Percentiles rank a stretch among this genome's conserved stretches.
phyloP scores from a whole-genome alignment of 1,140 invertebrate species.

The Cydia fagiglandana region DNA sequence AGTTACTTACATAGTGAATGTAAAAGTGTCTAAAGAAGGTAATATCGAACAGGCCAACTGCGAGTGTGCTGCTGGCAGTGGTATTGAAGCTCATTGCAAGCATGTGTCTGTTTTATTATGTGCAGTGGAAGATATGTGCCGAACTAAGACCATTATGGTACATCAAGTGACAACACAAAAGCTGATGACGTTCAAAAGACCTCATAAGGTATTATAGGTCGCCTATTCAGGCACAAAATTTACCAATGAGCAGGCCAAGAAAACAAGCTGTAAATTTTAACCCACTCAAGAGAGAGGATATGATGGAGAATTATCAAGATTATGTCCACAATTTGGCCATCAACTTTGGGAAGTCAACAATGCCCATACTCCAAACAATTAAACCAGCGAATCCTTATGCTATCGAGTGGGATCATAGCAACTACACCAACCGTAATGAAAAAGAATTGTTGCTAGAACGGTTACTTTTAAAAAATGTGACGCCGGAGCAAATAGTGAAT shows the following conservation, averaged over 20 bases:
- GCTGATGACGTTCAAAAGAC: slow-evolving; percentile 8
- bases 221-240: background rate
- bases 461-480: slow-evolving; percentile 10
- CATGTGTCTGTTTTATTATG: slow-evolving; percentile 33
- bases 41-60: background rate
- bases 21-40: background rate
- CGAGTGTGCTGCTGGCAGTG: slow-evolving; percentile 24
- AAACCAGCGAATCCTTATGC: slow-evolving; percentile 22
- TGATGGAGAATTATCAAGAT: background rate
- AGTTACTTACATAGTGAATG: background rate
- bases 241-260: too few species aligned
- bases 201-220: background rate
- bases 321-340: slow-evolving; percentile 6
- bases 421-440: background rate
- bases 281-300: background rate
- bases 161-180: slow-evolving; percentile 21
- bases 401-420: slow-evolving; percentile 1
- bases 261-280: too few species aligned
- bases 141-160: background rate
- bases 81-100: slow-evolving; percentile 37
- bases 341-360: background rate
- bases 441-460: too few species aligned
- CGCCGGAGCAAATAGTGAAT: background rate
- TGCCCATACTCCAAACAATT: background rate
- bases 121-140: background rate